A percentile compares a stretch with the other conserved stretches of the same genome.
Evolutionary conservation across 2,113 vertebrate species (phyloP).

Genomic region (Lepisosteus osseus): DNA sequence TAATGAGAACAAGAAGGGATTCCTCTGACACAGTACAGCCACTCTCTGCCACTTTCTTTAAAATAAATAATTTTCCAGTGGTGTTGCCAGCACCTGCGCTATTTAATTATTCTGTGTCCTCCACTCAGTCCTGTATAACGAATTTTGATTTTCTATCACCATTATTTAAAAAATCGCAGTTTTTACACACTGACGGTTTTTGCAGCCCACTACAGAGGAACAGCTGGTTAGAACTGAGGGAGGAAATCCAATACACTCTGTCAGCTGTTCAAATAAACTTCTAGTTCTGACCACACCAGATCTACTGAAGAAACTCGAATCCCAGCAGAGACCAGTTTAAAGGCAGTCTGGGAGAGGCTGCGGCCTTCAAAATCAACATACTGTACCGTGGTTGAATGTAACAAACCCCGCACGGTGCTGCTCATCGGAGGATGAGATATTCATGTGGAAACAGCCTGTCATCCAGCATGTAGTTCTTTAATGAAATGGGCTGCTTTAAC

Average conservation of each 20-base stretch:
- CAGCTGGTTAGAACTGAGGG: constrained; percentile 34
- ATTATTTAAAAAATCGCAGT: too few species aligned
- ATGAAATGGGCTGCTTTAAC: constrained; percentile 36
- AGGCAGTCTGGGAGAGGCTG: not conserved
- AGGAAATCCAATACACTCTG: constrained; percentile 31
- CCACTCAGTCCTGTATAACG: too few species aligned
- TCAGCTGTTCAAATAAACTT: constrained; percentile 36
- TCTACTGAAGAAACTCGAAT: constrained; percentile 24
- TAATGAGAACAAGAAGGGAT: constrained; percentile 9
- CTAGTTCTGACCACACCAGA: constrained; percentile 24
- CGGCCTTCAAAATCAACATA: not conserved
- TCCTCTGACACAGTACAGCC: too few species aligned
- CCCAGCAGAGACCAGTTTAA: constrained; percentile 12
- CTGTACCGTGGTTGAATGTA: constrained; percentile 27
- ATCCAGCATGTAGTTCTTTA: constrained; percentile 22
- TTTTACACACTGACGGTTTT: not conserved
- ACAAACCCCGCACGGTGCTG: constrained; percentile 19
- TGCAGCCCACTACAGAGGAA: constrained; percentile 20
- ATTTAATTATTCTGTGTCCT: too few species aligned
- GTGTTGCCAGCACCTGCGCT: too few species aligned
- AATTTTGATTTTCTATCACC: too few species aligned
- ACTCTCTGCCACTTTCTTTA: too few species aligned
- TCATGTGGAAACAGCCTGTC: constrained; percentile 38
- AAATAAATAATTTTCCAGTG: too few species aligned
- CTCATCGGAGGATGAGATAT: constrained; percentile 41